Evolutionary conservation across 2,888 invertebrate species (phyloP), one percentile per base, ranked within the genome.

Genomic region (Scaptomyza polygonia): DNA sequence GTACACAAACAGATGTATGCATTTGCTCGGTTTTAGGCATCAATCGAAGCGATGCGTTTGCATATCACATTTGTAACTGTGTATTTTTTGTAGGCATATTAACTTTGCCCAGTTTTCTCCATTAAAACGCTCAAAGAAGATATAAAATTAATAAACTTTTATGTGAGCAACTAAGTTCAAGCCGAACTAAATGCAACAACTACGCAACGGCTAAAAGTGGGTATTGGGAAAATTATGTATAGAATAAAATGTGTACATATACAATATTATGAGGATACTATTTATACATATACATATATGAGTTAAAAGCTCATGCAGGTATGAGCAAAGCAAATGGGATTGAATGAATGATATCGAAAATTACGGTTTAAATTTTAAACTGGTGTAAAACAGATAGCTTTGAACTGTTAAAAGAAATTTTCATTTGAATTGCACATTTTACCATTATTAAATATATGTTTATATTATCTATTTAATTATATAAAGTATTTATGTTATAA

Each of bases 61-160:
- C 62, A 76, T 47, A 58, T 56, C 51, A 42, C 47, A 51, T 29
- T 71, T 29, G 18, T 11, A 49, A 9, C 32, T 45, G 29, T 56
- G 27, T 30, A 39, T 4, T 11, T 30, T 52, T 21, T 39, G 67
- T 67, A 16, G 0, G 9, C 16, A 39, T 39, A 49, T 69, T 70
- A 42, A 63, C 58, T 72, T 27, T 58, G 48, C 49, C 52, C 77
- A 76, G 71, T 48, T 64, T 56, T 63, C 30, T 79, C 80, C 72
- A 56, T 51, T 55, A 61, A 53, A 68, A 76, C 70, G 85, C 85
- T 86, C 84, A 76, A 67, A 83, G 69, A 83, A 82, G 87, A 81
- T 86, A 87, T 79, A 77, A 79, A 87, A 83, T 83, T 87, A 81
- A 87, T 84, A 85, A 73, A 81, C 68, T 84, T 84, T 82, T 84